Evolutionary conservation across 1,140 invertebrate genomes (phyloP), one percentile per base, ranked within the genome.

Genomic region (Tetramorium alpestre): DNA sequence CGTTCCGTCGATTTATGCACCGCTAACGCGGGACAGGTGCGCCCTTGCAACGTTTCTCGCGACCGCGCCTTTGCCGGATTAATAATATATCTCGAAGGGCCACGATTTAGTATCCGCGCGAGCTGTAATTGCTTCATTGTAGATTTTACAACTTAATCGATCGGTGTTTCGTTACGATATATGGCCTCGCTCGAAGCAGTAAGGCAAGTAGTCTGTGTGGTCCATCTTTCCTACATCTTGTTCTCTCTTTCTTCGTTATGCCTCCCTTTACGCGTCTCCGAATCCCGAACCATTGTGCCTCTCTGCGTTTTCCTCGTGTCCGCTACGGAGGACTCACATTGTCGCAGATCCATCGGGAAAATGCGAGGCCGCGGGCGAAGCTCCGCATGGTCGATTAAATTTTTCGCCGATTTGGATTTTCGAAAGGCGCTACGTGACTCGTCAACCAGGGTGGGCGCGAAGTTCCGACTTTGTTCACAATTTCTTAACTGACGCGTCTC

Each of bases 311-410:
- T 64, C 49, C 44, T 56, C 78, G 28, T 51, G 28, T 47, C 28
- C 22, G 54, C 25, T 56, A 49, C 25, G 51, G 49, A 47, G 22
- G 41, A 47, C 11, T 28, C 58, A 76, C 75, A 87, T 89, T 90
- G 89, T 90, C 86, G 60, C 76, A 81, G 77, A 80, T 72, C 81
- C 69, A 76, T 82, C 56, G 69, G 85, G 75, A 90, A 90, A 90
- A 89, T 90, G 67, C 73, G 67, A 87, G 58, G 49, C 80, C 87
- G 87, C 89, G 81, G 73, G 49, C 86, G 69, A 91, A 87, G 77
- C 67, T 65, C 54, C 65, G 49, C 54, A 91, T 85, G 90, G 84
- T 91, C 85, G 89, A 91, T 91, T 91, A 89, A 80, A 90, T 91
- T 91, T 91, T 58, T 85, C 87, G 87, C 84, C 76, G 87, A 91